Evolutionary conservation across 2,888 invertebrate species (phyloP).

Genomic region (Campoplex nolae): DNA sequence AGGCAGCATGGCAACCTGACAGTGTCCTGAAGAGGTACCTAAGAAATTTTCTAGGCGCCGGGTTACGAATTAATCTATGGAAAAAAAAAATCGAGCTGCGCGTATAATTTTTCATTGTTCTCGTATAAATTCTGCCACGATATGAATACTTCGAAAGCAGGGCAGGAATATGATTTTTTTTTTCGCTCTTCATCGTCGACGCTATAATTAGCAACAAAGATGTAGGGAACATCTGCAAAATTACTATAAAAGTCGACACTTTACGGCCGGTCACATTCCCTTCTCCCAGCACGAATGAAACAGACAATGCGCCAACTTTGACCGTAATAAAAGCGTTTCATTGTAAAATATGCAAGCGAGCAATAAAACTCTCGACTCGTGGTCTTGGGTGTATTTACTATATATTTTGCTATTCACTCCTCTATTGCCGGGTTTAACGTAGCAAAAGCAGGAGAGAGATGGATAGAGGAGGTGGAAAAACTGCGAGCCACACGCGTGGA

Average conservation of each 20-base stretch:
- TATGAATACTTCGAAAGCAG: neutral
- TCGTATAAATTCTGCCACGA: neutral
- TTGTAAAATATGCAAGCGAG: slow-evolving; percentile 56
- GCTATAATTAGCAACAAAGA: neutral
- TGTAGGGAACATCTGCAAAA: neutral
- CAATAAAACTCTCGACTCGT: slow-evolving; percentile 38
- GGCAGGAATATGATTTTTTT: neutral
- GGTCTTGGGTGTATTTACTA: neutral
- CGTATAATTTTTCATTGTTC: neutral
- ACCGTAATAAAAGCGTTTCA: slow-evolving; percentile 51
- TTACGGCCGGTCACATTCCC: neutral
- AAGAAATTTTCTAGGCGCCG: no score
- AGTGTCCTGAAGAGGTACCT: no score
- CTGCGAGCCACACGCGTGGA: slow-evolving; percentile 61
- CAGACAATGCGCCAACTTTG: slow-evolving; percentile 42
- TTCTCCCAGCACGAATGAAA: slow-evolving; percentile 1
- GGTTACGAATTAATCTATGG: neutral
- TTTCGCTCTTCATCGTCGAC: neutral
- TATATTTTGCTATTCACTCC: slow-evolving; percentile 28
- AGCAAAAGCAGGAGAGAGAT: neutral
- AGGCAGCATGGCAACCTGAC: no score
- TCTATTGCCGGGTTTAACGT: slow-evolving; percentile 19
- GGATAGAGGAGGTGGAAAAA: slow-evolving; percentile 49
- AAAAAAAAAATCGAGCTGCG: no score
- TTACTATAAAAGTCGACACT: slow-evolving; percentile 1